Conservation (phyloP, 2,888 invertebrate species). For the Acanthococcus lagerstroemiae region DNA sequence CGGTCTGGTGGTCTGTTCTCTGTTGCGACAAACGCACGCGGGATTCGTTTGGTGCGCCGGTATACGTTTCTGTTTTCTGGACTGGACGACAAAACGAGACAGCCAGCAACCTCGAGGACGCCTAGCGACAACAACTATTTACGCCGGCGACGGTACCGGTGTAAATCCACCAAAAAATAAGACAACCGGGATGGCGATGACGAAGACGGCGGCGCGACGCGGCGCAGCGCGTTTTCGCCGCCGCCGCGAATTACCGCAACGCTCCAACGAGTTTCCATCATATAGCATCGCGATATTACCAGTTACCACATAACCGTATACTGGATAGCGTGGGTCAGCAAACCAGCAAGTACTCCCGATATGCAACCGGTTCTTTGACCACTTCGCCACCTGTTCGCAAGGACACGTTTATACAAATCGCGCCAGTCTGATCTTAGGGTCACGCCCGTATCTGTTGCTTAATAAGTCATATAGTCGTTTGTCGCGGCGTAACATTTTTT, state of each 20-base stretch:
- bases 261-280: background rate
- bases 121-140: too few species aligned
- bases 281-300: background rate
- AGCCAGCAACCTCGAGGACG: too few species aligned
- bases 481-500: too few species aligned
- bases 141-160: background rate
- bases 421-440: too few species aligned
- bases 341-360: slow-evolving; percentile 9
- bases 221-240: background rate
- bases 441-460: too few species aligned
- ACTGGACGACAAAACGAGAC: too few species aligned
- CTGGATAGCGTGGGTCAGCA: slow-evolving; percentile 14
- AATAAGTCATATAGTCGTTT: too few species aligned
- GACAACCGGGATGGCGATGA: too few species aligned
- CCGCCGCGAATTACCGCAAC: background rate
- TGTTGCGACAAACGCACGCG: too few species aligned
- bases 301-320: slow-evolving; percentile 7
- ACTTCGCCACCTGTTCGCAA: slow-evolving; percentile 20
- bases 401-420: background rate
- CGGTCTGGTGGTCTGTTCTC: too few species aligned
- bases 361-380: slow-evolving; percentile 18
- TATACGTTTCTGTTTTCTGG: too few species aligned
- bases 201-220: background rate
- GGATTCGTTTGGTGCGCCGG: too few species aligned
- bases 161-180: background rate